A percentile compares a stretch with the other conserved stretches of the same genome.
Conservation (phyloP, 2,113 vertebrate genomes). For the Coregonus clupeaformis region DNA sequence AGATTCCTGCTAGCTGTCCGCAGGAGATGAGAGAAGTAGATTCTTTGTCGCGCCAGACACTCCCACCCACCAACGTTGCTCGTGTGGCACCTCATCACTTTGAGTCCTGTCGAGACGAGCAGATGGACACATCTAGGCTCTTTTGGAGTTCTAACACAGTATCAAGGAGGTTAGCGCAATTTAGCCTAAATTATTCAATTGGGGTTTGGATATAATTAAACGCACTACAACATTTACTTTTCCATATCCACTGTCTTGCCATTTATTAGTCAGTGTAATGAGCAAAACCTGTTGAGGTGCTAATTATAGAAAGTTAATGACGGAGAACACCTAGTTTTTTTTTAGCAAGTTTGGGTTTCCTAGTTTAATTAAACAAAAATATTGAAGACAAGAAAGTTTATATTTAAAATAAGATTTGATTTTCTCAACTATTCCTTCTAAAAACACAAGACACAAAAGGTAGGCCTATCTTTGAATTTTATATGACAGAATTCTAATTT, state of each 20-base stretch:
- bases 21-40: too few species aligned
- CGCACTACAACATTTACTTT: neutral
- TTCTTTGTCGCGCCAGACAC: neutral
- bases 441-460: too few species aligned
- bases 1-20: neutral
- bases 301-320: neutral
- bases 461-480: too few species aligned
- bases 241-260: neutral
- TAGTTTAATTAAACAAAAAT: neutral
- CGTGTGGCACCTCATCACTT: conserved; percentile 4
- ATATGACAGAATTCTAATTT: neutral
- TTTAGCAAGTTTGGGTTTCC: neutral
- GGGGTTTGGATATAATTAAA: neutral
- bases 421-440: too few species aligned
- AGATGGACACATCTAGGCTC: too few species aligned
- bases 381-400: neutral
- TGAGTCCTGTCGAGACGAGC: neutral
- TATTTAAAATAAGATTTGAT: too few species aligned
- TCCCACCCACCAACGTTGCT: conserved; percentile 4
- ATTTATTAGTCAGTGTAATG: neutral
- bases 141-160: neutral
- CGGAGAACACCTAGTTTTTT: neutral
- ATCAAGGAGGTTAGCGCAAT: neutral
- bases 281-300: neutral
- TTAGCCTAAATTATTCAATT: neutral